Evolutionary conservation across 2,113 vertebrate species (phyloP).

Genomic region (Rhinolophus sinicus): DNA sequence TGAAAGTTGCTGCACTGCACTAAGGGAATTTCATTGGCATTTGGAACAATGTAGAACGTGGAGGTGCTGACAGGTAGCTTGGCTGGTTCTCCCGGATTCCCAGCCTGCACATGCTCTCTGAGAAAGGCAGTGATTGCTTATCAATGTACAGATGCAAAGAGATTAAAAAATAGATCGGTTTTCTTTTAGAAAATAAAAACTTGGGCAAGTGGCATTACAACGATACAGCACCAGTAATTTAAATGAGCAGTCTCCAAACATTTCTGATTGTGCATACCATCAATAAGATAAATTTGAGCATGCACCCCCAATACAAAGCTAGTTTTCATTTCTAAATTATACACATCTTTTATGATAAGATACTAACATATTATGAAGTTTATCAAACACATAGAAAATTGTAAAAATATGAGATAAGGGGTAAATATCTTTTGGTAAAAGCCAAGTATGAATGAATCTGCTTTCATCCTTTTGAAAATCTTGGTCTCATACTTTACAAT

Average conservation of each 20-base stretch:
- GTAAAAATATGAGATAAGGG: background rate
- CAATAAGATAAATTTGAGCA: background rate
- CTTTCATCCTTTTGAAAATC: background rate
- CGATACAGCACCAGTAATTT: background rate
- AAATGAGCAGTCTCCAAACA: background rate
- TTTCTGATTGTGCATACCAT: background rate
- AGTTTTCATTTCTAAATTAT: background rate
- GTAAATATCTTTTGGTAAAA: background rate
- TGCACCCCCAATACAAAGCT: background rate
- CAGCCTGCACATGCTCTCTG: too few species aligned
- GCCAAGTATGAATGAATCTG: background rate
- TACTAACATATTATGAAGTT: background rate
- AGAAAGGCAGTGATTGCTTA: background rate
- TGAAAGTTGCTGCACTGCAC: background rate
- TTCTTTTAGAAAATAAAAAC: background rate
- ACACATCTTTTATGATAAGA: background rate
- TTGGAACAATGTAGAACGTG: background rate
- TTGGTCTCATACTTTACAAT: background rate
- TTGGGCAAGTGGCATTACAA: background rate
- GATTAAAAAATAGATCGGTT: background rate
- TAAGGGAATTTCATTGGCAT: background rate
- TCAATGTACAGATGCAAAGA: background rate
- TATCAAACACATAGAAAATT: background rate
- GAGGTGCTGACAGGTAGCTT: background rate
- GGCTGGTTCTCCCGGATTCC: background rate